Evolutionary conservation across 1,140 invertebrate genomes (phyloP).

Genomic region (Euura saliciscinereae): DNA sequence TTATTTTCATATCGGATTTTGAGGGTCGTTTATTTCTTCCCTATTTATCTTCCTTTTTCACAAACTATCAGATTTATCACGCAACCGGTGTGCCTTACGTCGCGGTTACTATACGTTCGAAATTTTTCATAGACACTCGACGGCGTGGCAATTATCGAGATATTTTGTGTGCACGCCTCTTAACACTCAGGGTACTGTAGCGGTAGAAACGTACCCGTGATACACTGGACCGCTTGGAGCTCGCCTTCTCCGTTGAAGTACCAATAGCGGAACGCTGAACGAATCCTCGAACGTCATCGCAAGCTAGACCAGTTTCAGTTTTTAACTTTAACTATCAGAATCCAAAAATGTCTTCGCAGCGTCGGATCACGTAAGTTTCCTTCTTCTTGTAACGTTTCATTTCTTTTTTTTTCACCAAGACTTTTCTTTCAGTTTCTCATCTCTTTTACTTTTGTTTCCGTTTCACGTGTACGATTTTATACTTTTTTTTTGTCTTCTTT

Average conservation of each 20-base stretch:
- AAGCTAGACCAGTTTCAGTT: neutral
- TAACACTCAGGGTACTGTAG: conserved; percentile 21
- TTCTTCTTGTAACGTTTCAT: too few species aligned
- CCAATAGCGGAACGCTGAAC: neutral
- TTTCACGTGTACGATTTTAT: too few species aligned
- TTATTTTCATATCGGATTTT: neutral
- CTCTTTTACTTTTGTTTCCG: too few species aligned
- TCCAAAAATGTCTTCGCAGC: neutral
- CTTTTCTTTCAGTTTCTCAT: too few species aligned
- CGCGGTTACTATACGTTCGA: too few species aligned
- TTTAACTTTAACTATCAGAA: neutral
- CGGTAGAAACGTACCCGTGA: too few species aligned
- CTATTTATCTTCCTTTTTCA: too few species aligned
- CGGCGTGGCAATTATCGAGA: conserved; percentile 29
- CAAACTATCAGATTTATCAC: too few species aligned
- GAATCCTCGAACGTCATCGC: neutral
- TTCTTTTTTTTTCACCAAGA: too few species aligned
- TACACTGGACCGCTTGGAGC: too few species aligned
- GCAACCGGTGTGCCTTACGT: too few species aligned
- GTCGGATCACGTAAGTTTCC: neutral
- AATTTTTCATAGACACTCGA: neutral
- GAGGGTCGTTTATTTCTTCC: neutral
- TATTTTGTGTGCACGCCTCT: conserved; percentile 34
- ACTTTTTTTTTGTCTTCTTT: too few species aligned
- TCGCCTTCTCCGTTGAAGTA: neutral